Percentiles rank a stretch among this genome's conserved stretches.
Evolutionary conservation across 2,888 invertebrate genomes (phyloP).

Genomic region (Epistrophe eligans): DNA sequence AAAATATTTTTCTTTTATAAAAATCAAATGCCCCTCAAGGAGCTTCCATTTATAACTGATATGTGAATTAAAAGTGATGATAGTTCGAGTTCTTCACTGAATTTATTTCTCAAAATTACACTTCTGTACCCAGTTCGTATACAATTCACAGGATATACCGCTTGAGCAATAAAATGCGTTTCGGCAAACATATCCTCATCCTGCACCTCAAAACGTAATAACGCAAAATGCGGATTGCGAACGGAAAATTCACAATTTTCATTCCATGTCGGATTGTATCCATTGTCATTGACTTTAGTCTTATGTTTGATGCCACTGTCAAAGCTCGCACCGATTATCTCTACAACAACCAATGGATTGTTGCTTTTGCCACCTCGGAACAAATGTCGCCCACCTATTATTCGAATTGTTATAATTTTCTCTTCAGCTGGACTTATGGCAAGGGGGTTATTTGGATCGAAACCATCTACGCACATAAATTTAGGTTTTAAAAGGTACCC

Average conservation of each 20-base stretch:
- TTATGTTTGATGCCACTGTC: constrained; percentile 93
- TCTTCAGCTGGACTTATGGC: constrained; percentile 86
- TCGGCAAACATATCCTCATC: constrained; percentile 99
- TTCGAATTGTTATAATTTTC: constrained; percentile 88
- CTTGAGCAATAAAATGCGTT: constrained; percentile 97
- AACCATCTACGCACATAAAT: constrained; percentile 92
- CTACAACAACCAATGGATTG: constrained; percentile 95
- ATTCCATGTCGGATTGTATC: constrained; percentile 97
- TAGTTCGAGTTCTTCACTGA: constrained; percentile 96
- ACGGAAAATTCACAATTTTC: constrained; percentile 93
- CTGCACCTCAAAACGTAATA: constrained; percentile 94
- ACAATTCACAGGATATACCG: constrained; percentile 93
- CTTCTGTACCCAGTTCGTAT: constrained; percentile 95
- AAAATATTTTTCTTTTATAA: not conserved
- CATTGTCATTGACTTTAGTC: constrained; percentile 96
- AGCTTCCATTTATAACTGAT: constrained; percentile 84
- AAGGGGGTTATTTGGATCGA: constrained; percentile 90
- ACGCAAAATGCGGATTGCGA: constrained; percentile 91
- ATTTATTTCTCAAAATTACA: constrained; percentile 94
- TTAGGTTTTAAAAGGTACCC: constrained; percentile 96
- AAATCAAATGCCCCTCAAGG: constrained; percentile 46
- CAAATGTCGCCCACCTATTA: constrained; percentile 96
- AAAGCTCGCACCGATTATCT: constrained; percentile 94
- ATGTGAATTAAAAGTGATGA: constrained; percentile 94
- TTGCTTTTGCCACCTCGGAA: constrained; percentile 93